Evolutionary conservation across 2,797 vertebrate species (phyloP), one percentile per base, ranked within the genome.

Genomic region (Galaxias olidus): DNA sequence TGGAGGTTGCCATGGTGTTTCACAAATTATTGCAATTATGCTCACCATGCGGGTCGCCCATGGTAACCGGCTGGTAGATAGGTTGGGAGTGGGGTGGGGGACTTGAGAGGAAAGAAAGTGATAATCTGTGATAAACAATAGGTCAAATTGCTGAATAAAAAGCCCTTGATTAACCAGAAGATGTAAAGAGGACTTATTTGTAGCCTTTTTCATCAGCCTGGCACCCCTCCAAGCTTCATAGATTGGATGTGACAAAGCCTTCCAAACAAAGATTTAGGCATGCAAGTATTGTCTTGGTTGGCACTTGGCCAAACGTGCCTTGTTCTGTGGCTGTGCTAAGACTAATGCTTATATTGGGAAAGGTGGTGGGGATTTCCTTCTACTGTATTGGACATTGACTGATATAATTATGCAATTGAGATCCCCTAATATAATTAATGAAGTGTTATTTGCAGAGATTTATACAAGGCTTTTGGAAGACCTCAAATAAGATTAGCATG

Each of bases 11-110:
- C 93, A 95, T 94, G 93, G 93, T 89, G 91, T 93, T 94, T 94
- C 94, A 92, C 93, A 94, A 94, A 94, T 95, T 94, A 94, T 93
- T 93, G 93, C 93, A 94, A 94, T 94, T 94, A 94, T 91, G 91
- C 93, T 94, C 92, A 92, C 92, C 92, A 93, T 92, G 92, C 91
- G 89, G 93, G 91, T 94, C 91, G 91, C 93, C 93, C 91, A 89
- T 93, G 92, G 91, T 93, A 92, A 94, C 91, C 93, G 92, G 93
- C 91, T 69, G 69, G 64, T 56, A 68, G 59, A 18, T n/a, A 65
- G 66, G 65, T 41, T 59, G 61, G 61, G 47, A 49, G 54, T 42
- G 54, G 46, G 69, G 19, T 61, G 61, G 45, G 30, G 55, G 61
- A 57, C 54, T 52, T 48, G 68, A 56, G 62, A 90, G 57, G 46